Conservation (phyloP, 2,888 invertebrate species). For the Melinopterus prodromus region DNA sequence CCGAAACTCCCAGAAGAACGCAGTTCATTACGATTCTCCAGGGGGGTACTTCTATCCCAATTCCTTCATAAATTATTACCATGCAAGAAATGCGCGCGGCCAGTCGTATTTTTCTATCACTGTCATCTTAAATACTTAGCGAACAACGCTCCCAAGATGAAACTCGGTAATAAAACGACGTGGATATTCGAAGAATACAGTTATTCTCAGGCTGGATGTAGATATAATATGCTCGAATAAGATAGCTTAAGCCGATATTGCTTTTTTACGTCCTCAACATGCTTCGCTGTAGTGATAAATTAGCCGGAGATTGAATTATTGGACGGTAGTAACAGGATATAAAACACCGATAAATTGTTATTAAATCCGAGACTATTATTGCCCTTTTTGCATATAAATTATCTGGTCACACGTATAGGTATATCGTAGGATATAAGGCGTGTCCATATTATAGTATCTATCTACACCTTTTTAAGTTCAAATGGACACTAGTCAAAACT, state of each 20-base stretch:
- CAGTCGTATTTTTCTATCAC: background rate
- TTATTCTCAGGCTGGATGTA: background rate
- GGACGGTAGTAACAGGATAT: no score
- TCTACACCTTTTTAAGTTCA: no score
- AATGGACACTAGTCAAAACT: no score
- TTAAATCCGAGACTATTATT: no score
- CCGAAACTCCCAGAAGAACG: background rate
- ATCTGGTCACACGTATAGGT: no score
- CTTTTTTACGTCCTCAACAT: background rate
- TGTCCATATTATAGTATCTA: no score
- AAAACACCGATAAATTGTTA: no score
- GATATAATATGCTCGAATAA: background rate
- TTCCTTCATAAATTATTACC: background rate
- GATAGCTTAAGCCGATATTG: background rate
- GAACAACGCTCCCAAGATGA: background rate
- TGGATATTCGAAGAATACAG: background rate
- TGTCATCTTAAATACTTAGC: background rate
- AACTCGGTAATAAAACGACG: background rate
- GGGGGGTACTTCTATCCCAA: background rate
- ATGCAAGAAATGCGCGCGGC: background rate
- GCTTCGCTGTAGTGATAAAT: background rate
- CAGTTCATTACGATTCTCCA: background rate
- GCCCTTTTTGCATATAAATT: no score
- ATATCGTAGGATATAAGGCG: no score
- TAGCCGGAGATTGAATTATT: background rate